phyloP scores from a whole-genome alignment of 2,888 invertebrate species.

The Parthenolecanium corni region DNA sequence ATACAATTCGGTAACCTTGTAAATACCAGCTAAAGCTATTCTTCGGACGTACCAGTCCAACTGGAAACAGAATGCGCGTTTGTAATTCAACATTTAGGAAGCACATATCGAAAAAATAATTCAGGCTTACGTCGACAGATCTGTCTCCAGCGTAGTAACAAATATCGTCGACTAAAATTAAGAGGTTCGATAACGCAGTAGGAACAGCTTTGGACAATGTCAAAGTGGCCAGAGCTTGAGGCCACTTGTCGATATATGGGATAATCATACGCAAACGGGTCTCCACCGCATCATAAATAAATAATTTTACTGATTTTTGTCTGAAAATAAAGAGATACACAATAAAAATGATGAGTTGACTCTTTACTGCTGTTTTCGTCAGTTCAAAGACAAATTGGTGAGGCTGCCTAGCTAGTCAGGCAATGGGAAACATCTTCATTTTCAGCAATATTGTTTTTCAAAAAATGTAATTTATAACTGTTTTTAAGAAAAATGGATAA shows the following conservation, averaged over 20 bases:
- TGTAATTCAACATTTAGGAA: background rate
- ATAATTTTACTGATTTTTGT: conserved; percentile 37
- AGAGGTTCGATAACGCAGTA: conserved; percentile 59
- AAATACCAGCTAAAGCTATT: conserved; percentile 69
- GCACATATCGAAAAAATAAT: conserved; percentile 34
- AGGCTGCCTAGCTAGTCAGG: too few species aligned
- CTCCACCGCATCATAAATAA: conserved; percentile 62
- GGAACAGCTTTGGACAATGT: conserved; percentile 71
- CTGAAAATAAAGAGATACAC: background rate
- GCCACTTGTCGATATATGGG: conserved; percentile 67
- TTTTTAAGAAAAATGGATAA: too few species aligned
- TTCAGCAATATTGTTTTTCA: too few species aligned
- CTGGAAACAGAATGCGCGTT: conserved; percentile 41
- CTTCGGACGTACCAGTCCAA: conserved; percentile 85
- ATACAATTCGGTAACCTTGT: conserved; percentile 78
- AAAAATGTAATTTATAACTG: too few species aligned
- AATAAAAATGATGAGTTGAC: too few species aligned
- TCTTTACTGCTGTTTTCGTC: too few species aligned
- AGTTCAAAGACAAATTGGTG: too few species aligned
- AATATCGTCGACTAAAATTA: conserved; percentile 77
- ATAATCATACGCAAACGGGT: conserved; percentile 65
- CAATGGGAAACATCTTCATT: too few species aligned
- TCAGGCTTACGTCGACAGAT: conserved; percentile 74
- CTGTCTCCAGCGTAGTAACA: conserved; percentile 82
- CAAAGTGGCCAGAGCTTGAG: conserved; percentile 78